Evolutionary conservation across 2,797 vertebrate species (phyloP), one percentile per base, ranked within the genome.

Genomic region (Saxicola maurus): DNA sequence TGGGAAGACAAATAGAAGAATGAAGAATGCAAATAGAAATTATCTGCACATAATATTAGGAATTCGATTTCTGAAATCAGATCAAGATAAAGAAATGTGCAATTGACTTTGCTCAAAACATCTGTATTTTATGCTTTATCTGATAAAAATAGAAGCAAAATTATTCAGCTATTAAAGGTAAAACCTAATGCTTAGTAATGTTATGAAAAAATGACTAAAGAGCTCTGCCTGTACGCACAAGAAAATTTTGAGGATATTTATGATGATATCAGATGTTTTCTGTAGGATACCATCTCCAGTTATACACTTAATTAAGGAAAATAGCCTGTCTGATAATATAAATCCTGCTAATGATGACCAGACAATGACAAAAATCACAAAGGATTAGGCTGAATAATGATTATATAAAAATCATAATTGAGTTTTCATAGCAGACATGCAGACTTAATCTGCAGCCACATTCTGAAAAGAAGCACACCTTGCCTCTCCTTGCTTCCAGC

Each of bases 261-360:
- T 88, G 40, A 92, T 81, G 42, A 79, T 90, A 93, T 87, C 67
- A 88, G 65, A 79, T 40, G 24, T 87, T 80, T 94, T 89, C 77
- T 92, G 65, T 80, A 69, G 35, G 79, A 90, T 77, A 56, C 30
- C 56, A 67, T 91, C 88, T 79, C 79, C 82, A 91, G 90, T 95
- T 96, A 96, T 66, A 65, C 68, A 93, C 85, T 87, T 96, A 96
- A 97, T 98, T 98, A 97, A 96, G 97, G 78, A 96, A 97, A 97
- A 98, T 97, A 49, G 96, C 96, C 98, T 97, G 65, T 97, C 94
- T 97, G 97, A 98, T 97, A 97, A 97, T 97, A 98, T 95, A 97
- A 97, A 96, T 97, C 97, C 94, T 96, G 95, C 96, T 98, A 98
- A 98, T 96, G 95, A 98, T 45, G 77, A 96, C 96, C 97, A 98